Evolutionary conservation across 2,888 invertebrate species (phyloP).

Genomic region (Apomyelois bistriatella): DNA sequence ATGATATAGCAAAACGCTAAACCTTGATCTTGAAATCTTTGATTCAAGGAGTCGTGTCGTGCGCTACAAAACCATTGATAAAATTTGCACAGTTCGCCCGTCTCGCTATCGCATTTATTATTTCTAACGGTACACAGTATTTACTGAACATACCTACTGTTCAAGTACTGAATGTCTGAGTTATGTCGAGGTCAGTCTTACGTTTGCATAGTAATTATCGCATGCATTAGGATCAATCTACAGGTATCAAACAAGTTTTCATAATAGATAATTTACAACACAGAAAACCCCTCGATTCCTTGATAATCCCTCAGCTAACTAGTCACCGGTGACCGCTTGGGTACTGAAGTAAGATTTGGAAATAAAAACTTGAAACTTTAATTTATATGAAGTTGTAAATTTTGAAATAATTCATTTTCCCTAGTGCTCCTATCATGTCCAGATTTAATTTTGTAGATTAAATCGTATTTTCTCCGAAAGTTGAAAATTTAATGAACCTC

Average conservation of each 20-base stretch:
- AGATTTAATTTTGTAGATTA: no score
- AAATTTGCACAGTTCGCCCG: neutral
- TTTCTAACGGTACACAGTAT: neutral
- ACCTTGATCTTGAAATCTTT: constrained; percentile 11
- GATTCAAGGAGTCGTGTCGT: neutral
- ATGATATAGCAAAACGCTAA: constrained; percentile 2
- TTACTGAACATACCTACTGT: neutral
- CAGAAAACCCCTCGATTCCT: no score
- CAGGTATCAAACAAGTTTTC: neutral
- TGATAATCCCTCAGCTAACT: no score
- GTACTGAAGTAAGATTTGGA: no score
- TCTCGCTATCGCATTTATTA: neutral
- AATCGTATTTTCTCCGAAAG: no score
- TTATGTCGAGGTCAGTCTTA: constrained; percentile 3
- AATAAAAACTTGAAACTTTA: no score
- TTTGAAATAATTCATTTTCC: no score
- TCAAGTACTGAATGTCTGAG: neutral
- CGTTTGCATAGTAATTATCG: constrained; percentile 6
- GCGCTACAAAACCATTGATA: neutral
- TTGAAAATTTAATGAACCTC: neutral
- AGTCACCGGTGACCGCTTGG: no score
- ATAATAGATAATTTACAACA: neutral
- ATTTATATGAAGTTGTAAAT: no score
- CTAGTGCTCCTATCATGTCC: no score
- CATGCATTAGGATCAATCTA: neutral